Conservation (phyloP, 1,140 invertebrate genomes). For the Aphaenogaster rudis region DNA sequence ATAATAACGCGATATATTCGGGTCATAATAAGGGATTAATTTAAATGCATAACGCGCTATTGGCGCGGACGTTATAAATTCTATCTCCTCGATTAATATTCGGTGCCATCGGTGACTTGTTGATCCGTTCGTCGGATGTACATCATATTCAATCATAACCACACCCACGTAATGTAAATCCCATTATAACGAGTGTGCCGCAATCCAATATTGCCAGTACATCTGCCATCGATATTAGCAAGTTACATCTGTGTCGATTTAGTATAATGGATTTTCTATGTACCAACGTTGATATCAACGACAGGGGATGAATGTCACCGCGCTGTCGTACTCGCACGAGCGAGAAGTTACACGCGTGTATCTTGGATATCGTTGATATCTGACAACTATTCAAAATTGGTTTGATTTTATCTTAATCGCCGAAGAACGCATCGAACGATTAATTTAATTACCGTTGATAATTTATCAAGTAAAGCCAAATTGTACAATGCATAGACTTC, state of each 20-base stretch:
- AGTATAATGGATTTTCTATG: slow-evolving; percentile 71
- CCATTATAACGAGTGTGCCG: slow-evolving; percentile 64
- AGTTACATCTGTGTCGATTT: slow-evolving; percentile 59
- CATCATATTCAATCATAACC: slow-evolving; percentile 61
- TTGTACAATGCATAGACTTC: background rate
- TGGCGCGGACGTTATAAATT: slow-evolving; percentile 58
- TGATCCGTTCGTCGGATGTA: slow-evolving; percentile 63
- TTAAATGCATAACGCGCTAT: slow-evolving; percentile 64
- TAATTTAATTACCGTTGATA: background rate
- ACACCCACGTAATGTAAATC: slow-evolving; percentile 65
- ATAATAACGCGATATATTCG: slow-evolving; percentile 48
- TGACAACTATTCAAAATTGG: slow-evolving; percentile 27
- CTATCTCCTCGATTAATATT: slow-evolving; percentile 71
- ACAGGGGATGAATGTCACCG: slow-evolving; percentile 38
- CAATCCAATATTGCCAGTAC: slow-evolving; percentile 56
- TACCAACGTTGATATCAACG: slow-evolving; percentile 30
- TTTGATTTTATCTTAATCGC: slow-evolving; percentile 6
- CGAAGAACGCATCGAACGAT: background rate
- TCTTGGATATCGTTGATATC: background rate
- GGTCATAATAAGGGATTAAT: slow-evolving; percentile 63
- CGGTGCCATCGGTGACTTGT: slow-evolving; percentile 64
- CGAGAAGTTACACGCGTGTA: slow-evolving; percentile 20
- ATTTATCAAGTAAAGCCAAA: background rate
- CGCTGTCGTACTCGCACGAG: slow-evolving; percentile 4
- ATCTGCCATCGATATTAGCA: slow-evolving; percentile 60